Evolutionary conservation across 1,140 invertebrate species (phyloP).

Genomic region (Drosophila setifemur): DNA sequence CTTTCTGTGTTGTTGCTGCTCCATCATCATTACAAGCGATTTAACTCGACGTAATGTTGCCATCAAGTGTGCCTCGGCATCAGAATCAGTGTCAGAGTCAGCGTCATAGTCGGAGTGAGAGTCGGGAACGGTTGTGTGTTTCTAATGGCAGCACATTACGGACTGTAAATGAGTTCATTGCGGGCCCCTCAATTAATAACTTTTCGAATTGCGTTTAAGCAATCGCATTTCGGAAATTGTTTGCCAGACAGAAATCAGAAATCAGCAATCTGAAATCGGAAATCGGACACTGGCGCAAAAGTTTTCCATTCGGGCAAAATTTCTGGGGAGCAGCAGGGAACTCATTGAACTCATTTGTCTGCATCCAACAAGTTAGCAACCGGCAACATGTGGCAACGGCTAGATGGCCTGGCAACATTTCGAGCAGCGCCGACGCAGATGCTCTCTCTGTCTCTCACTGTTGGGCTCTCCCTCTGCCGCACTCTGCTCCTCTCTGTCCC

Average conservation of each 20-base stretch:
- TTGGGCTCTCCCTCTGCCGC: too few species aligned
- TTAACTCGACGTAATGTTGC: slow-evolving; percentile 77
- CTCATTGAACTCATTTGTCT: neutral
- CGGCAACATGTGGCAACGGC: slow-evolving; percentile 60
- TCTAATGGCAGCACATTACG: slow-evolving; percentile 61
- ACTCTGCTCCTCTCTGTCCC: neutral
- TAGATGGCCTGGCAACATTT: slow-evolving; percentile 49
- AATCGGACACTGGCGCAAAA: slow-evolving; percentile 21
- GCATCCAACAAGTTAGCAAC: slow-evolving; percentile 74
- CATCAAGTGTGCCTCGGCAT: slow-evolving; percentile 37
- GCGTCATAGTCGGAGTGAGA: too few species aligned
- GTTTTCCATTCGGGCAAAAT: slow-evolving; percentile 3
- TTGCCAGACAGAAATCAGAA: slow-evolving; percentile 34
- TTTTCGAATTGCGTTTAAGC: slow-evolving; percentile 37
- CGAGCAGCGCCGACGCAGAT: slow-evolving; percentile 53
- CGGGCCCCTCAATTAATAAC: slow-evolving; percentile 64
- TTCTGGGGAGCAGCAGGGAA: slow-evolving; percentile 5
- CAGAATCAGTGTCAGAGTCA: neutral
- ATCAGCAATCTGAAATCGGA: slow-evolving; percentile 21
- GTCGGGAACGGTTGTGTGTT: slow-evolving; percentile 7
- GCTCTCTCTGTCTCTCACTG: neutral
- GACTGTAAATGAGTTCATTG: slow-evolving; percentile 75
- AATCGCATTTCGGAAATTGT: slow-evolving; percentile 42
- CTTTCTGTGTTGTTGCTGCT: slow-evolving; percentile 5
- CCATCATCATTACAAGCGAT: slow-evolving; percentile 74